A percentile compares a stretch with the other conserved stretches of the same genome.
phyloP scores from a whole-genome alignment of 2,888 invertebrate species.

The Heliconius cydno region DNA sequence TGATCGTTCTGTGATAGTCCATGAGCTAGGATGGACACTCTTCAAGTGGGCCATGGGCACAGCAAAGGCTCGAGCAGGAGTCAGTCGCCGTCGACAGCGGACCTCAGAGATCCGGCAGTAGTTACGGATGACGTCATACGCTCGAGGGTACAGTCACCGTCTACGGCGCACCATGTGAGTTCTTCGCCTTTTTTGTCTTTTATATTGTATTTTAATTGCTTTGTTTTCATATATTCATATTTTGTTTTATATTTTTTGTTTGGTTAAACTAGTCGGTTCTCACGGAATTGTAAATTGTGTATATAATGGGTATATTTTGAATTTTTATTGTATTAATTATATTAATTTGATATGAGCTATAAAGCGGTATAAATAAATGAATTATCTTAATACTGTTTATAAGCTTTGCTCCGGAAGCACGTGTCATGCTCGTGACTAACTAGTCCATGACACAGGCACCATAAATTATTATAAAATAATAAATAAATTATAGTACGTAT shows the following conservation, averaged over 20 bases:
- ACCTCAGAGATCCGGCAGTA: conserved; percentile 73
- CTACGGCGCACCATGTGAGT: conserved; percentile 73
- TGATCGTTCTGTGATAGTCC: conserved; percentile 48
- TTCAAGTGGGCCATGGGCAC: conserved; percentile 78
- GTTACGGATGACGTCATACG: conserved; percentile 77
- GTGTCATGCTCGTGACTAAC: background rate
- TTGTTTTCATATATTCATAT: background rate
- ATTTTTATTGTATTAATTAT: background rate
- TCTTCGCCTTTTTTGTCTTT: background rate
- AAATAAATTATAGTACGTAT: no score
- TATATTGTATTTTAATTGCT: background rate
- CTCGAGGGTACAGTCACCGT: conserved; percentile 77
- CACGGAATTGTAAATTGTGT: background rate
- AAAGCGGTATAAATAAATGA: background rate
- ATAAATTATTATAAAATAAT: no score
- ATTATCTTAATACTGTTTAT: background rate
- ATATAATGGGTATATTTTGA: background rate
- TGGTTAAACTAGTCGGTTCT: background rate
- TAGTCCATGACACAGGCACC: background rate
- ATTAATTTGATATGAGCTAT: background rate
- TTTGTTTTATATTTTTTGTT: conserved; percentile 1
- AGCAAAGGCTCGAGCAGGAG: conserved; percentile 85
- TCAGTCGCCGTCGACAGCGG: conserved; percentile 83
- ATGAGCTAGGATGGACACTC: conserved; percentile 67
- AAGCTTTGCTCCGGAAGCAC: background rate